phyloP scores from a whole-genome alignment of 2,797 vertebrate species.

The Melanotaenia parkinsoni region DNA sequence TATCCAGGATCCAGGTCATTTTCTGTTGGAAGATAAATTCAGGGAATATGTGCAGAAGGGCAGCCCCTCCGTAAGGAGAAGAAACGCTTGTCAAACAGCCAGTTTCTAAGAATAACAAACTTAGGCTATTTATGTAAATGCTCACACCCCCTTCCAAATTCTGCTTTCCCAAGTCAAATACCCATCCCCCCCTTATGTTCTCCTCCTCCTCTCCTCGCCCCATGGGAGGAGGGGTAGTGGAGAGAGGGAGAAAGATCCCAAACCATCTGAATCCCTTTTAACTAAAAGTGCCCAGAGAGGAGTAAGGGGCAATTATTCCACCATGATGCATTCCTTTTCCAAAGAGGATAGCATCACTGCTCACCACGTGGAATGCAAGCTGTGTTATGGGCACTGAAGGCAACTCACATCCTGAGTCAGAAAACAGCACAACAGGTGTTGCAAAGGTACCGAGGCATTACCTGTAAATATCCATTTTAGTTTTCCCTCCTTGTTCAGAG shows the following conservation, averaged over 20 bases:
- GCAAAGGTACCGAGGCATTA: background rate
- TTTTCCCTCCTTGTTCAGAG: background rate
- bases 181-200: conserved; percentile 73
- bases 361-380: conserved; percentile 69
- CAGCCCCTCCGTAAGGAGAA: background rate
- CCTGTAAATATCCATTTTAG: background rate
- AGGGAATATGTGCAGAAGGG: conserved; percentile 27
- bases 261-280: conserved; percentile 85
- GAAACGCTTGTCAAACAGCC: conserved; percentile 3
- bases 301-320: conserved; percentile 83
- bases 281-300: conserved; percentile 77
- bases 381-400: conserved; percentile 54
- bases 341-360: conserved; percentile 72
- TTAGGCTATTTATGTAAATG: conserved; percentile 69
- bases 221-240: conserved; percentile 76
- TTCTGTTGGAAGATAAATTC: conserved; percentile 20
- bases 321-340: conserved; percentile 80
- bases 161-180: conserved; percentile 78
- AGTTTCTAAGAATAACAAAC: conserved; percentile 30
- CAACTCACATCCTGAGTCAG: conserved; percentile 30
- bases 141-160: conserved; percentile 69
- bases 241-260: conserved; percentile 66
- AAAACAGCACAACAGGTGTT: conserved; percentile 57
- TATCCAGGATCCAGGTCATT: background rate
- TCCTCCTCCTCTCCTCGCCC: conserved; percentile 53